A percentile compares a stretch with the other conserved stretches of the same genome.
These are phyloP conservation scores for Dasyurus viverrinus DNA, from an alignment of 2,113 vertebrate genomes.

Conservation along the genomic window DNA sequence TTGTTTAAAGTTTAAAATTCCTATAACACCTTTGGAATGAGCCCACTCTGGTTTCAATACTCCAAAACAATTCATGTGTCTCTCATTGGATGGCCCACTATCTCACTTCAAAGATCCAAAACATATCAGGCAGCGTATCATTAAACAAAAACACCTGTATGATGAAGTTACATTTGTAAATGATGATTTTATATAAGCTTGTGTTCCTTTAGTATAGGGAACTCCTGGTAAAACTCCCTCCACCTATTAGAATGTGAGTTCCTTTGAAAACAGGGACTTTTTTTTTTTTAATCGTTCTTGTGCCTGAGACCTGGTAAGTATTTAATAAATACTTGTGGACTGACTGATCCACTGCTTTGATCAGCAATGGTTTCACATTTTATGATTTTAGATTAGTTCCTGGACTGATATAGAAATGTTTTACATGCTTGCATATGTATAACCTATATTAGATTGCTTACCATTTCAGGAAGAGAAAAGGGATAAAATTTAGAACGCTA, in stretches of 20 bases:
- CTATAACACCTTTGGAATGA: constrained; percentile 40
- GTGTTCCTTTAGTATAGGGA: neutral
- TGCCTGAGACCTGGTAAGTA: neutral
- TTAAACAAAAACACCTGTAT: constrained; percentile 13
- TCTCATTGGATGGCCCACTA: constrained; percentile 36
- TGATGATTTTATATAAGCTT: neutral
- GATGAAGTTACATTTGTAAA: neutral
- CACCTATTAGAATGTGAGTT: neutral
- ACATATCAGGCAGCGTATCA: neutral
- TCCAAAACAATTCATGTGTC: constrained; percentile 40
- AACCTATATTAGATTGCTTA: neutral
- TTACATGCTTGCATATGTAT: neutral
- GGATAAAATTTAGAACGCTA: neutral
- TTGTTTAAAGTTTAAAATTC: constrained; percentile 52
- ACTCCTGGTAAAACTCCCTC: neutral
- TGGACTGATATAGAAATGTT: neutral
- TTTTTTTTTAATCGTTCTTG: neutral
- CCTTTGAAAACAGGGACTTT: neutral
- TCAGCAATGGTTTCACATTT: neutral
- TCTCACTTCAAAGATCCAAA: constrained; percentile 4
- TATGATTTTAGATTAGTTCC: neutral
- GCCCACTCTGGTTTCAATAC: neutral
- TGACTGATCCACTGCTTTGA: neutral
- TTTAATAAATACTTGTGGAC: neutral
- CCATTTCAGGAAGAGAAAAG: neutral